Evolutionary conservation across 2,888 invertebrate species (phyloP), one percentile per base, ranked within the genome.

Genomic region (Apotomis capreana): DNA sequence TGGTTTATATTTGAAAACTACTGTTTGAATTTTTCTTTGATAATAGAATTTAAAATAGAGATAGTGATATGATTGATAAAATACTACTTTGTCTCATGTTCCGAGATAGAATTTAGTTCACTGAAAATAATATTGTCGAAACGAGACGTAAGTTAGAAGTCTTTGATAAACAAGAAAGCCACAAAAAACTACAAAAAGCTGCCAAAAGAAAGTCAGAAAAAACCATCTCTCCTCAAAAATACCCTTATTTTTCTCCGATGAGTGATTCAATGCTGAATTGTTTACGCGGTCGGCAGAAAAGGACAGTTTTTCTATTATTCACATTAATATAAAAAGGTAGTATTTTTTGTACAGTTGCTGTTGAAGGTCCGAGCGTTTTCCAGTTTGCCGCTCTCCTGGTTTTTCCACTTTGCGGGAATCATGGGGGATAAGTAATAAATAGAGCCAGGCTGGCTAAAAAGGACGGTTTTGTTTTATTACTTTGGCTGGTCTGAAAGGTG

Each of bases 261-360:
- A 69, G 58, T 69, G 52, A 69, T 69, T 63, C 63, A 52, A 59
- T 63, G 52, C 26, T 57, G 69, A 64, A 69, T 69, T 69, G 69
- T 69, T 63, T 69, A 69, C 69, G 40, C 26, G 58, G 58, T 51
- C 15, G 57, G 57, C 57, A 15, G 46, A 58, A 69, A 63, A 51
- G 63, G 63, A 58, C 63, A 69, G 57, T 63, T 36, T 61, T 67
- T 70, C 60, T 65, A 55, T 65, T 70, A 70, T 67, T 65, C 60
- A 46, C 37, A 65, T 67, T 67, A 70, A 67, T 67, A 70, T 61
- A 61, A 67, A 61, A 67, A 67, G 65, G 13, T 46, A 57, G 40
- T 69, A 61, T 46, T 49, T 55, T 67, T 15, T 57, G 62, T 36
- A 8, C 13, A 46, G n/a, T 55, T 46, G 5, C 9, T 46, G 40